These are phyloP conservation scores for Alauda arvensis DNA, from an alignment of 2,797 vertebrate genomes.

Conservation along the genomic window DNA sequence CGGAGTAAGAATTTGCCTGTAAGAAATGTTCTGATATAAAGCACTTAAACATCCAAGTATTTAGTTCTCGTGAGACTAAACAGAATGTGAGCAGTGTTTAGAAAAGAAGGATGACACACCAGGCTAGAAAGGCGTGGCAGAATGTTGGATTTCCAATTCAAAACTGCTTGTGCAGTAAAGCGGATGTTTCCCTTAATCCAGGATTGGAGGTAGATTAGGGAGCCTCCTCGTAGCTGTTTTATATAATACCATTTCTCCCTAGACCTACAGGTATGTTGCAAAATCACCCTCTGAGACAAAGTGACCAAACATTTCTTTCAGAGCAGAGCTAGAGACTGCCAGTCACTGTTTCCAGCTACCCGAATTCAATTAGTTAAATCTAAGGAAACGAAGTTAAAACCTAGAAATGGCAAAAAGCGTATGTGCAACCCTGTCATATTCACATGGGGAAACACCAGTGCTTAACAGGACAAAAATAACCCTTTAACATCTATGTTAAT, in stretches of 20 bases:
- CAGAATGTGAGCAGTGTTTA: not conserved
- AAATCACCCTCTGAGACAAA: not conserved
- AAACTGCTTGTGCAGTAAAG: not conserved
- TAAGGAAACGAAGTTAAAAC: not conserved
- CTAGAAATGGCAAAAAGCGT: not conserved
- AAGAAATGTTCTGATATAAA: not conserved
- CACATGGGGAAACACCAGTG: not conserved
- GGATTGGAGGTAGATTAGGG: constrained; percentile 27
- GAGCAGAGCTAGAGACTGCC: not conserved
- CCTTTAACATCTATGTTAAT: not conserved
- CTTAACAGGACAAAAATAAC: constrained; percentile 41
- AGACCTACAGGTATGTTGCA: not conserved
- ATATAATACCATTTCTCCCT: not conserved
- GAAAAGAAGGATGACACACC: not conserved
- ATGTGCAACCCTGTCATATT: not conserved
- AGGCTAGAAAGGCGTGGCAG: not conserved
- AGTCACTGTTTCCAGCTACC: not conserved
- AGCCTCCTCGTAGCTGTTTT: not conserved
- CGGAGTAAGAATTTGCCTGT: not conserved
- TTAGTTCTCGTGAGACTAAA: not conserved
- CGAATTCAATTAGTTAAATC: not conserved
- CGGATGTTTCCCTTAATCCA: constrained; percentile 1
- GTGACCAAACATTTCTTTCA: not conserved
- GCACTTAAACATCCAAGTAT: not conserved
- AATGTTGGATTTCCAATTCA: not conserved